These are phyloP conservation scores for Tyria jacobaeae DNA, from an alignment of 2,888 invertebrate genomes.

Conservation along the genomic window DNA sequence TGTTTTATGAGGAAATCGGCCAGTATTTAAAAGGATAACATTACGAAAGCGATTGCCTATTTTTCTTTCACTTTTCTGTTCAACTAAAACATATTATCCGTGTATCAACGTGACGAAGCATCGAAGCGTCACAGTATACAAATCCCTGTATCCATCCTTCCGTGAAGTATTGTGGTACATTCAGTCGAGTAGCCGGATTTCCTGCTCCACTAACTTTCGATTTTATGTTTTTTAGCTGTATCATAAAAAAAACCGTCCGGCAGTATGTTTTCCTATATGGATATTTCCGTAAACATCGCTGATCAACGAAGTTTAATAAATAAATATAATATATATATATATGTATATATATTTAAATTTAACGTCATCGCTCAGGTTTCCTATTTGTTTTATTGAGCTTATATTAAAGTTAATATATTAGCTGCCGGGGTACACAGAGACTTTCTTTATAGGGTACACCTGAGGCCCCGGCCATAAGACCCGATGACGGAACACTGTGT, in stretches of 20 bases:
- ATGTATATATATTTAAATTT: too few relatives aligned
- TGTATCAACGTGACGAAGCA: slow-evolving; percentile 4
- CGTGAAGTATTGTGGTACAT: slow-evolving; percentile 18
- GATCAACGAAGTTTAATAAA: too few relatives aligned
- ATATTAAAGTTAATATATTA: too few relatives aligned
- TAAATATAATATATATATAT: too few relatives aligned
- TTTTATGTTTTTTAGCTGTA: slow-evolving; percentile 4
- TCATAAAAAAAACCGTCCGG: background rate
- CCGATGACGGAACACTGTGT: too few relatives aligned
- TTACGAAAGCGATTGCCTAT: background rate
- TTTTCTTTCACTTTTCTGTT: background rate
- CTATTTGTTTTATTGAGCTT: too few relatives aligned
- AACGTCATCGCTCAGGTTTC: background rate
- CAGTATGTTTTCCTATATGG: background rate
- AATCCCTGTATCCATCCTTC: slow-evolving; percentile 15
- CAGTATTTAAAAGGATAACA: background rate
- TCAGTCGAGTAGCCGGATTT: slow-evolving; percentile 16
- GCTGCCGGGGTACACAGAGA: too few relatives aligned
- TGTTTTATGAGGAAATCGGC: background rate
- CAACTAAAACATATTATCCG: background rate
- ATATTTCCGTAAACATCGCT: background rate
- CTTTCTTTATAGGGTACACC: too few relatives aligned
- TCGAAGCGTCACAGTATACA: slow-evolving; percentile 2
- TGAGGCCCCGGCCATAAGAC: too few relatives aligned
- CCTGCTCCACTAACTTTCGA: slow-evolving; percentile 13